phyloP scores from a whole-genome alignment of 2,113 vertebrate genomes.

The Tupaia tana region DNA sequence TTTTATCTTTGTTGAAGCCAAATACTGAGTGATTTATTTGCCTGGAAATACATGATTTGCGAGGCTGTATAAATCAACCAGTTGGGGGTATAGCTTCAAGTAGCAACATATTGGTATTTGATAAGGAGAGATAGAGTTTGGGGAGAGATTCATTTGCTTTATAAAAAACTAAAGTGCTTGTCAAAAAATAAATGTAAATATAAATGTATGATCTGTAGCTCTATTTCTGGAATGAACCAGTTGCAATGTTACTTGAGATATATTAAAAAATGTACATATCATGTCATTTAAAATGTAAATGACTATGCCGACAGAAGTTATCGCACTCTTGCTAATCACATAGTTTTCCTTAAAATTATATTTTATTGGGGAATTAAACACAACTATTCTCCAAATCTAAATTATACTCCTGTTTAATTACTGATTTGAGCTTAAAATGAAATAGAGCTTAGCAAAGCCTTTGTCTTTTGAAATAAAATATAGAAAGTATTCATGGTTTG shows the following conservation, averaged over 20 bases:
- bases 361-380: constrained; percentile 7
- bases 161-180: not conserved
- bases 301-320: not conserved
- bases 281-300: not conserved
- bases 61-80: not conserved
- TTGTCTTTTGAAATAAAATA: not conserved
- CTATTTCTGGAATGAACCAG: not conserved
- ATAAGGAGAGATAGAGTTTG: not conserved
- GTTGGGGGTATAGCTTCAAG: constrained; percentile 49
- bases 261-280: no score
- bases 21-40: constrained; percentile 70
- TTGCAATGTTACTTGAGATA: not conserved
- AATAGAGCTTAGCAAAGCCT: not conserved
- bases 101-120: not conserved
- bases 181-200: not conserved
- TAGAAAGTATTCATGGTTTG: not conserved
- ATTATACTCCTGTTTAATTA: not conserved
- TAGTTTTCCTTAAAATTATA: not conserved
- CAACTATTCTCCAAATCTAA: not conserved
- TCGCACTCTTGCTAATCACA: not conserved
- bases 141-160: constrained; percentile 49
- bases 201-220: not conserved
- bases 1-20: constrained; percentile 67
- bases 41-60: constrained; percentile 62
- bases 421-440: not conserved